Base-by-base conservation (phyloP, 30 jellyfish, hydroid and myxozoan species). In the Haliclystus octoradiatus region DNA sequence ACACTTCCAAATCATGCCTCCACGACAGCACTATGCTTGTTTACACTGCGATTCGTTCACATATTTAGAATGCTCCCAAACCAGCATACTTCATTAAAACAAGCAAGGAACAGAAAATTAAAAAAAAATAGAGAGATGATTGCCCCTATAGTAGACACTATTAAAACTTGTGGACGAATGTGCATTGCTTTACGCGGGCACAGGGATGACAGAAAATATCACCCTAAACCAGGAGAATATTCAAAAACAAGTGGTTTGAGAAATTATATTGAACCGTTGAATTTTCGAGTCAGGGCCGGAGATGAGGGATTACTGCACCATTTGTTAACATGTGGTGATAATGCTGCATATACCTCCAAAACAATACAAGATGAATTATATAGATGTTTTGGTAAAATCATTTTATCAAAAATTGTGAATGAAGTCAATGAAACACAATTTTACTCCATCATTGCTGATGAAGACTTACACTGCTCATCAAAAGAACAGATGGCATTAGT, bases 261-360 rank as follows among this genome's bases (percentile, higher is more conserved):
- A n/a, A 81, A 81, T 47, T 81, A 64, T 52, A 74, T 68, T 68
- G 92, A 74, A n/a, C 78, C 74, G n/a, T n/a, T n/a, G n/a, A n/a
- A n/a, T n/a, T 81, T 25, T 74, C 40, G 92, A 60, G 71, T 81
- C 33, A 26, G 46, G 5, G 77, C 65, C 30, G 89, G 77, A 13
- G 94, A 72, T 66, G 32, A n/a, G 27, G 78, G 65, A n/a, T 52
- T 81, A 26, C 52, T 66, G 63, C 70, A 75, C n/a, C 66, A 66
- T 33, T 73, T 73, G 22, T 47, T 30, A 26, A 24, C 69, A 5
- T 75, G 77, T 15, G 63, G 84, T 27, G 67, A 73, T 66, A 82
- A 72, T 46, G 88, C 94, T n/a, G 65, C 73, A 26, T 82, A 66
- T 69, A 53, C 69, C 14, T 69, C 95, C 26, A 83, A 83, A 53